Base-by-base conservation (phyloP, 2,113 vertebrate species). In the Prunella fulvescens region DNA sequence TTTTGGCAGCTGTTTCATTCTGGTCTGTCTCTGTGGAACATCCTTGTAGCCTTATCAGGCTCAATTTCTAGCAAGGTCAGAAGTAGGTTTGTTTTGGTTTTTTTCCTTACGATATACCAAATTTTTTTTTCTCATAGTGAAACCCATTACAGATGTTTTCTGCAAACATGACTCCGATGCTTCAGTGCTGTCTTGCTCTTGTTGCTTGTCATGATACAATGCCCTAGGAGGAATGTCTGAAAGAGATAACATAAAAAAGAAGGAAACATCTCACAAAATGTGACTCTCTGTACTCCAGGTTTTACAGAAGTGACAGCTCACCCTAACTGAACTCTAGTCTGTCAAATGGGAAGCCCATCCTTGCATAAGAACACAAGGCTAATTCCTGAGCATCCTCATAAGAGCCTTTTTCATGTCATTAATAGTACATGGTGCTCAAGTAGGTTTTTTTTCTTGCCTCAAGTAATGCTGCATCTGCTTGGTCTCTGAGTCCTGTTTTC, bases 21-120 rank as follows among this genome's bases (percentile, higher is more conserved):
- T 50, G 56, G 72, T 65, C 71, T 97, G 79, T 97, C 95, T 95
- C 33, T 74, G 33, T 65, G 61, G 48, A 97, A 93, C 95, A 96
- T 66, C 71, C 80, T n/a, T 62, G 11, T 61, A 87, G 61, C 40
- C 53, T 93, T 96, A 94, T 95, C 71, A 80, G 64, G 19, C 56
- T 82, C 44, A 60, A 54, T 65, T 54, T 94, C 74, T 90, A 19
- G 64, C 39, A 37, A 73, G 37, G 62, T 76, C 67, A 88, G 48
- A 77, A 81, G 50, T 48, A 92, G 29, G 33, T 37, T 22, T 69
- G 12, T 42, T 85, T 58, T 31, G 44, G 4, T 6, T n/a, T 8
- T 8, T 82, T 90, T 24, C 26, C 28, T 31, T 53, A 24, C 5
- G 9, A 66, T 66, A 54, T n/a, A 37, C 40, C 6, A 7, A 7